These are phyloP conservation scores for Sweltsa coloradensis DNA, from an alignment of 1,140 invertebrate genomes.

Conservation along the genomic window DNA sequence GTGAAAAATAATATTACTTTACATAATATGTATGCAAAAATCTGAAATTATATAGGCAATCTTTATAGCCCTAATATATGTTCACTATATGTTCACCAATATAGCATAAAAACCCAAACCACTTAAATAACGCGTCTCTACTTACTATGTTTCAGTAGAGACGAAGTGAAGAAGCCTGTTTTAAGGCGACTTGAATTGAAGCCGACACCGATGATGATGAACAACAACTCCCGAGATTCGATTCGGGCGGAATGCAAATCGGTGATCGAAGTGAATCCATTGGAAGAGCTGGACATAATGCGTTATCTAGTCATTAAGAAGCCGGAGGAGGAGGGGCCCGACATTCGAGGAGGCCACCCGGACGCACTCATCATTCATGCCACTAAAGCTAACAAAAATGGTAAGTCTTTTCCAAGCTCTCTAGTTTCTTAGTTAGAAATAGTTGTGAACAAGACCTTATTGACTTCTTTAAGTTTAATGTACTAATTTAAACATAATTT, in stretches of 20 bases:
- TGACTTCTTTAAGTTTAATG: no score
- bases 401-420: conserved; percentile 27
- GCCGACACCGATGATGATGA: conserved; percentile 16
- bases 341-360: conserved; percentile 77
- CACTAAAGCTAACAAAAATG: conserved; percentile 81
- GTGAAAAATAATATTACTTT: no score
- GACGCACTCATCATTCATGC: conserved; percentile 89
- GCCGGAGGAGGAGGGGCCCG: conserved; percentile 68
- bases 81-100: no score
- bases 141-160: background rate
- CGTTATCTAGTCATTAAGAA: conserved; percentile 67
- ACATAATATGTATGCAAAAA: no score
- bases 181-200: background rate
- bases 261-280: conserved; percentile 28
- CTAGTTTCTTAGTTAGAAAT: background rate
- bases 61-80: no score
- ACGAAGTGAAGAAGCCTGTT: conserved; percentile 1
- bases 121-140: no score
- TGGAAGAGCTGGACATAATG: conserved; percentile 70
- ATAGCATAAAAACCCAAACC: no score
- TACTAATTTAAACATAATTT: no score
- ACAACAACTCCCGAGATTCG: conserved; percentile 22
- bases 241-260: conserved; percentile 21
- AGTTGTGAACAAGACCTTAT: background rate
- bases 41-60: no score